Evolutionary conservation across 1,140 invertebrate species (phyloP).

Genomic region (Apocrypta bakeri): DNA sequence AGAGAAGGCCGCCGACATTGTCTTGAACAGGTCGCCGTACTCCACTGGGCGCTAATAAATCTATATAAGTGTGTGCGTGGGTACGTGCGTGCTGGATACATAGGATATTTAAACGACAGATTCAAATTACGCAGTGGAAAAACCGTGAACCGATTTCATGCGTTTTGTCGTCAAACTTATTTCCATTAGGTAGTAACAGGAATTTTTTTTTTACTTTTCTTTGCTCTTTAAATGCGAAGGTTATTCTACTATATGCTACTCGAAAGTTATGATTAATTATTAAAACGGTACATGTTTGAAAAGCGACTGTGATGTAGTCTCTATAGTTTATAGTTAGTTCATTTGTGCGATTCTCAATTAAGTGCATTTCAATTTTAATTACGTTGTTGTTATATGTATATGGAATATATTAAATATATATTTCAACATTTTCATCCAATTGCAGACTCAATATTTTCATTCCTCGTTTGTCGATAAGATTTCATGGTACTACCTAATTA

Average conservation of each 20-base stretch:
- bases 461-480: background rate
- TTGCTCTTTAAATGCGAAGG: background rate
- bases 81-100: background rate
- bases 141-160: background rate
- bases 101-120: background rate
- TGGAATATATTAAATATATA: background rate
- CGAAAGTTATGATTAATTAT: background rate
- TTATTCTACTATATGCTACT: background rate
- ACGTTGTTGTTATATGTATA: too few relatives aligned
- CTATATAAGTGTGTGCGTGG: background rate
- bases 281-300: background rate
- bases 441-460: too few relatives aligned
- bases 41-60: background rate
- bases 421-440: too few relatives aligned
- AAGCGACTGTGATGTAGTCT: background rate
- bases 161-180: background rate
- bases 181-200: constrained; percentile 27
- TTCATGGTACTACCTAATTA: constrained; percentile 11
- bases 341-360: background rate
- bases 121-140: background rate
- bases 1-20: constrained; percentile 79
- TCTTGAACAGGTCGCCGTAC: constrained; percentile 56
- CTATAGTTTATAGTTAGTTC: background rate
- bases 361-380: background rate
- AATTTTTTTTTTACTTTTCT: background rate